Evolutionary conservation across 2,888 invertebrate genomes (phyloP).

Genomic region (Orgyia antiqua): DNA sequence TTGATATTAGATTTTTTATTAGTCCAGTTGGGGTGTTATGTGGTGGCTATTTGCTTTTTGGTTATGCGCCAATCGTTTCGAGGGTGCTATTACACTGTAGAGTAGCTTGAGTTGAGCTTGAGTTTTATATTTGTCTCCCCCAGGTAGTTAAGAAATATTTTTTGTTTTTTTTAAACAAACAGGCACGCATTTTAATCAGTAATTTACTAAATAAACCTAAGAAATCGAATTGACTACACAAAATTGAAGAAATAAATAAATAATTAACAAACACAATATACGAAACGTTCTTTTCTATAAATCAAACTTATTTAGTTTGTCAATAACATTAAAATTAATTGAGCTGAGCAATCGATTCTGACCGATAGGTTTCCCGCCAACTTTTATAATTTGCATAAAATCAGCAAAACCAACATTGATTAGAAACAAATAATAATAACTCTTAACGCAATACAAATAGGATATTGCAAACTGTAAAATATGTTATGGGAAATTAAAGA

Average conservation of each 20-base stretch:
- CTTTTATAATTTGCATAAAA: constrained; percentile 12
- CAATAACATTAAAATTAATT: constrained; percentile 13
- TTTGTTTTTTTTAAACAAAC: no score
- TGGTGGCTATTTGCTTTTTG: no score
- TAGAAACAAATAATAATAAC: constrained; percentile 5
- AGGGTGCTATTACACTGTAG: no score
- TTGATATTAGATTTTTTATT: no score
- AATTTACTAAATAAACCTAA: no score
- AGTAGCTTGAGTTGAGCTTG: no score
- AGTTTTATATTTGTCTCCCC: no score
- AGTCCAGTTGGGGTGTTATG: no score
- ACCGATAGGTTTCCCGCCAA: constrained; percentile 16
- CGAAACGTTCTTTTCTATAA: constrained; percentile 6
- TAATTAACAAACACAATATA: not conserved
- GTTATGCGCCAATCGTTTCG: no score
- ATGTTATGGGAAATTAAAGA: constrained; percentile 9
- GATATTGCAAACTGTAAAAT: not conserved
- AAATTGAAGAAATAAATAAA: constrained; percentile 1
- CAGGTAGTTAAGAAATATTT: no score
- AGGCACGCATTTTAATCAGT: no score
- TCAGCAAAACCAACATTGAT: constrained; percentile 1
- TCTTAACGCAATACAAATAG: constrained; percentile 5
- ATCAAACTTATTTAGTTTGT: constrained; percentile 12
- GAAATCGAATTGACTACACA: not conserved
- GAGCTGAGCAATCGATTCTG: constrained; percentile 11